A percentile compares a stretch with the other conserved stretches of the same genome.
These are phyloP conservation scores for Pelochelys cantorii DNA, from an alignment of 2,797 vertebrate species.

Conservation along the genomic window DNA sequence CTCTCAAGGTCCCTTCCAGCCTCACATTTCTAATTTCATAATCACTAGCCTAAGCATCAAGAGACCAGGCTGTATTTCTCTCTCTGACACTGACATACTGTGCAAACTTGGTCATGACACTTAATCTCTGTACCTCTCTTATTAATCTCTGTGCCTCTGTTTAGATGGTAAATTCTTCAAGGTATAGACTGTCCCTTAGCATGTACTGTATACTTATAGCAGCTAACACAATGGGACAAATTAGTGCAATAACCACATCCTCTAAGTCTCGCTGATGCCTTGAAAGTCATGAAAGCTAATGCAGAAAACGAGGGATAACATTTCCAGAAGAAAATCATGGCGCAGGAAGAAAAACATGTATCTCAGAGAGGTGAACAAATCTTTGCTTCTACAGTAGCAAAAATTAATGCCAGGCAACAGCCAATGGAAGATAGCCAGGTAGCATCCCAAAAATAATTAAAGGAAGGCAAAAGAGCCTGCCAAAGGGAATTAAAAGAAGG, in stretches of 20 bases:
- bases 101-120: fast-evolving
- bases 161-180: not conserved
- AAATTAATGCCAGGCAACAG: slow-evolving; percentile 64
- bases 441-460: slow-evolving; percentile 71
- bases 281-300: slow-evolving; percentile 26
- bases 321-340: not conserved
- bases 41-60: not conserved
- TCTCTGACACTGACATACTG: fast-evolving
- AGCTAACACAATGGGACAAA: not conserved
- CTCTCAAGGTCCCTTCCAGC: not conserved
- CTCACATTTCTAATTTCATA: not conserved
- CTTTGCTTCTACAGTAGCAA: slow-evolving; percentile 51
- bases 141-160: not conserved
- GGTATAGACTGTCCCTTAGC: not conserved
- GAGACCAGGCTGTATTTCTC: not conserved
- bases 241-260: not conserved
- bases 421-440: slow-evolving; percentile 53
- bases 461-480: slow-evolving; percentile 66
- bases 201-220: fast-evolving
- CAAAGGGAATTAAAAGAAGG: slow-evolving; percentile 65
- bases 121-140: not conserved
- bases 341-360: slow-evolving; percentile 2
- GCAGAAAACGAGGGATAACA: not conserved
- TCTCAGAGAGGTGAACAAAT: slow-evolving; percentile 10
- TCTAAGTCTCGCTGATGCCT: not conserved